These are phyloP conservation scores for Entomyzon cyanotis DNA, from an alignment of 2,113 vertebrate species.

Conservation along the genomic window DNA sequence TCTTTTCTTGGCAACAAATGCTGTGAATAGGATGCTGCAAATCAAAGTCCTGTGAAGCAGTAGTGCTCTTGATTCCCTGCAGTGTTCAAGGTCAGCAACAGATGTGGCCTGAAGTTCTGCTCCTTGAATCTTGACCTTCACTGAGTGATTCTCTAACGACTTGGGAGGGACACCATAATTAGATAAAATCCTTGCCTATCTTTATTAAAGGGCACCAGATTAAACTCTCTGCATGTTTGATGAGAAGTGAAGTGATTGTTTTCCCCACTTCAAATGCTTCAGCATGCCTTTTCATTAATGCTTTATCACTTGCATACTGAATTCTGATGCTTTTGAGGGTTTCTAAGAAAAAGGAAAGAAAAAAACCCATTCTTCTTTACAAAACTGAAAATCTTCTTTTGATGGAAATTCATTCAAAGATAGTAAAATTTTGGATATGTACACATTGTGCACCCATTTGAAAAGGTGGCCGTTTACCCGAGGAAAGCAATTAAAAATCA, in stretches of 20 bases:
- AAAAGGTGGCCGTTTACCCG: neutral
- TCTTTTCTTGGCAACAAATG: neutral
- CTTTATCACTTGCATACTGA: constrained; percentile 35
- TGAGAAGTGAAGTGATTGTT: constrained; percentile 61
- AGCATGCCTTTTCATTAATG: constrained; percentile 54
- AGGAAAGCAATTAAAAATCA: constrained; percentile 16
- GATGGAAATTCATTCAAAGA: neutral
- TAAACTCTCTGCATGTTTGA: constrained; percentile 53
- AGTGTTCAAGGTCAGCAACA: neutral
- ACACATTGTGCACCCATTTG: neutral
- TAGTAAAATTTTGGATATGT: neutral
- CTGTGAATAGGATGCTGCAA: constrained; percentile 16
- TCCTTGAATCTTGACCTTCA: constrained; percentile 59
- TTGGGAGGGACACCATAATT: constrained; percentile 60
- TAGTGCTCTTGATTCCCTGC: neutral
- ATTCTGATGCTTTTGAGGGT: constrained; percentile 26
- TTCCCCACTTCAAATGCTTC: constrained; percentile 46
- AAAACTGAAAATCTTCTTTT: neutral
- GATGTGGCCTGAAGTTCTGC: constrained; percentile 8
- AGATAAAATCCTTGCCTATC: constrained; percentile 36
- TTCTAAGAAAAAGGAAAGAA: neutral
- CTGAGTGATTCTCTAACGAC: neutral
- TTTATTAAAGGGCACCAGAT: constrained; percentile 45
- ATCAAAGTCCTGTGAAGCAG: constrained; percentile 39
- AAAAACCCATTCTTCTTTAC: neutral